These are phyloP conservation scores for Intellagama lesueurii DNA, from an alignment of 2,797 vertebrate genomes.

Conservation along the genomic window DNA sequence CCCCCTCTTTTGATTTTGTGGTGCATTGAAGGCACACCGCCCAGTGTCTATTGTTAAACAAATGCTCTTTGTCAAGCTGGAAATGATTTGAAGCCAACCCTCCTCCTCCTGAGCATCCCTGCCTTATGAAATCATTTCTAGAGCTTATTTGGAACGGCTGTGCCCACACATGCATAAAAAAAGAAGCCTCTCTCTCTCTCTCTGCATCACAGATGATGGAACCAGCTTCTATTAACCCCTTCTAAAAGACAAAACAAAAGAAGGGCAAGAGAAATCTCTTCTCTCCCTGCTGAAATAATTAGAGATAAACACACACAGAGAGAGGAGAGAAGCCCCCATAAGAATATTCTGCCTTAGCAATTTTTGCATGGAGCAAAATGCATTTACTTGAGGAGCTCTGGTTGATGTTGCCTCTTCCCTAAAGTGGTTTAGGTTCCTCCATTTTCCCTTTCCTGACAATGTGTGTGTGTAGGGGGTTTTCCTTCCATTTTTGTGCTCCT, in stretches of 20 bases:
- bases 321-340: too few species aligned
- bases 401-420: background rate
- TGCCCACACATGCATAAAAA: slow-evolving; percentile 65
- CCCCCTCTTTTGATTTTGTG: slow-evolving; percentile 61
- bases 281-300: too few species aligned
- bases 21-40: slow-evolving; percentile 60
- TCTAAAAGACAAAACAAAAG: too few species aligned
- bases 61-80: slow-evolving; percentile 69
- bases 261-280: too few species aligned
- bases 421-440: background rate
- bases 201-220: slow-evolving; percentile 15
- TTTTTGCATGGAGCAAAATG: slow-evolving; percentile 33
- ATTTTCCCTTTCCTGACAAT: slow-evolving; percentile 16
- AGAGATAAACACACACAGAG: too few species aligned
- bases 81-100: slow-evolving; percentile 79
- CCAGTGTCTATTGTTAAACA: slow-evolving; percentile 61
- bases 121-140: slow-evolving; percentile 71
- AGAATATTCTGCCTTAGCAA: too few species aligned
- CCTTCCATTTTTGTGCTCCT: slow-evolving; percentile 20
- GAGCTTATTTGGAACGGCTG: slow-evolving; percentile 80
- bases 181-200: slow-evolving; percentile 20
- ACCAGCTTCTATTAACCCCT: background rate
- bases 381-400: slow-evolving; percentile 31
- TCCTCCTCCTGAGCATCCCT: slow-evolving; percentile 67
- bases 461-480: slow-evolving; percentile 7